phyloP scores from a whole-genome alignment of 2,113 vertebrate genomes.

The Callithrix jacchus region DNA sequence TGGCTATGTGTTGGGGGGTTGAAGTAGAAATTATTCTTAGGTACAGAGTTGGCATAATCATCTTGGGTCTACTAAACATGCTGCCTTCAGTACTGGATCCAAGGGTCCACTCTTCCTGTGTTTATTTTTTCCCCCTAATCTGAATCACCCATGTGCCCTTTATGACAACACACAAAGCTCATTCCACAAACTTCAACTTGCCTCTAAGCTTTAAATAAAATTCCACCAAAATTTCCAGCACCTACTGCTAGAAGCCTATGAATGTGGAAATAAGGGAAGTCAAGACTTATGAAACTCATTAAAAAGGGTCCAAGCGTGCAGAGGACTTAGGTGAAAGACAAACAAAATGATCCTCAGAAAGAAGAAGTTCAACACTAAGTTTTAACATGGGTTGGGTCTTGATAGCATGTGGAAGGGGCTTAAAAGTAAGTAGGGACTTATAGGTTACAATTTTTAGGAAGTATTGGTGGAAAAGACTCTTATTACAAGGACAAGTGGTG shows the following conservation, averaged over 20 bases:
- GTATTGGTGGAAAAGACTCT: not conserved
- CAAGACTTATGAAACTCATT: not conserved
- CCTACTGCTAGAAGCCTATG: not conserved
- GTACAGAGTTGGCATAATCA: not conserved
- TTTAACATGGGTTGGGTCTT: not conserved
- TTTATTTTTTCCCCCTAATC: not conserved
- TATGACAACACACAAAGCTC: not conserved
- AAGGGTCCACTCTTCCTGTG: not conserved
- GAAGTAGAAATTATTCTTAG: not conserved
- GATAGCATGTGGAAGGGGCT: not conserved
- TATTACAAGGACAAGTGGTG: not conserved
- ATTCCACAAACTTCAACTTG: not conserved
- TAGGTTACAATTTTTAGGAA: not conserved
- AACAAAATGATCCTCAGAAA: not conserved
- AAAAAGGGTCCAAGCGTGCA: not conserved
- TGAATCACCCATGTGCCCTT: not conserved
- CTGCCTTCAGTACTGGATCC: not conserved
- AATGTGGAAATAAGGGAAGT: not conserved
- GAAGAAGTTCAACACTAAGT: not conserved
- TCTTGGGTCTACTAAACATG: not conserved
- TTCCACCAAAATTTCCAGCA: not conserved
- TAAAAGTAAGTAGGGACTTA: not conserved
- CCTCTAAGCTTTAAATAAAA: not conserved
- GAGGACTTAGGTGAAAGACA: not conserved
- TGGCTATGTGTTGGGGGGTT: rapidly evolving